Evolutionary conservation across 2,113 vertebrate genomes (phyloP).

Genomic region (Pelmatolapia mariae): DNA sequence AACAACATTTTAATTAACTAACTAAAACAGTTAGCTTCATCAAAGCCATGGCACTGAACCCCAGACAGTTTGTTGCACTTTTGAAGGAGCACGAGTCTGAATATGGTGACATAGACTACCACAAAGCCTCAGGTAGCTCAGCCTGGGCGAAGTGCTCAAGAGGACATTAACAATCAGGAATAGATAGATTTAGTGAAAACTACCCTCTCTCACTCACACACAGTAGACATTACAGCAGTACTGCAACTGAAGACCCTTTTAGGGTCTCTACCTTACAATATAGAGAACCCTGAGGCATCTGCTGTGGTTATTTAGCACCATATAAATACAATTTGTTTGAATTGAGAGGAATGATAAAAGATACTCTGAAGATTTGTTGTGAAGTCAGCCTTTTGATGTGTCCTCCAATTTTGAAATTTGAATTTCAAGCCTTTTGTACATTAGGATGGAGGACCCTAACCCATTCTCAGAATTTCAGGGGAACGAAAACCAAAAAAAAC

Average conservation of each 20-base stretch:
- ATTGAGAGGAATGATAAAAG: not conserved
- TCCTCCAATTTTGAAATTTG: not conserved
- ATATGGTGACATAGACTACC: not conserved
- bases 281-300: not conserved
- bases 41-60: not conserved
- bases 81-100: not conserved
- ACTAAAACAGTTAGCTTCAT: not conserved
- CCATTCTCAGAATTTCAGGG: not conserved
- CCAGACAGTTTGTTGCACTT: not conserved
- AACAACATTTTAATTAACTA: not conserved
- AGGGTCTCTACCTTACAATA: not conserved
- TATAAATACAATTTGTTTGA: not conserved
- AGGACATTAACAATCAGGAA: not conserved
- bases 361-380: not conserved
- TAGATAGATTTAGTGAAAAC: not conserved
- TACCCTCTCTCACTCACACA: not conserved
- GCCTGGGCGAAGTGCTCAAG: not conserved
- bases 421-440: not conserved
- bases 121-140: not conserved
- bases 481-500: rapidly evolving
- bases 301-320: not conserved
- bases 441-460: not conserved
- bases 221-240: not conserved
- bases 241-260: not conserved
- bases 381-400: not conserved